Conservation (phyloP, 2,888 invertebrate species). For the Dendrolimus houi region DNA sequence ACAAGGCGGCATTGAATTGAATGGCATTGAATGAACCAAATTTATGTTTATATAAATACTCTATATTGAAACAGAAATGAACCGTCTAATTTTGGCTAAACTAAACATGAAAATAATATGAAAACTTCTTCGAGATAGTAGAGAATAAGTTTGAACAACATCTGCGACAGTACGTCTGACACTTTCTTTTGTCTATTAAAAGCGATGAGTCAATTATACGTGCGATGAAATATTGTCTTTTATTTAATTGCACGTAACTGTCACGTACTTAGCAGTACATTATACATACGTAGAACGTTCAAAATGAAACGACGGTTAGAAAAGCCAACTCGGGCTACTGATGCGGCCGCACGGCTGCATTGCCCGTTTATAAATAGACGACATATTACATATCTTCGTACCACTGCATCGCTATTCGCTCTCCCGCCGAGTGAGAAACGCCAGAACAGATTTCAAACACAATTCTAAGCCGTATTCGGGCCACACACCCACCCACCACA, state of each 20-base stretch:
- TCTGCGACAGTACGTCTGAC: background rate
- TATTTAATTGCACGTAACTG: slow-evolving; percentile 6
- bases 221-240: background rate
- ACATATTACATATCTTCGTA: slow-evolving; percentile 66
- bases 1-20: no score
- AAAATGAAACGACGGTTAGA: slow-evolving; percentile 48
- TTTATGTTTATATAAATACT: no score
- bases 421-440: slow-evolving; percentile 61
- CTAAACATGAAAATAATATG: no score
- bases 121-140: no score
- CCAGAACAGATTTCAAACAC: slow-evolving; percentile 40
- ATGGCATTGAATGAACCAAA: no score
- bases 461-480: slow-evolving; percentile 20
- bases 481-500: slow-evolving; percentile 9
- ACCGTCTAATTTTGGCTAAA: no score
- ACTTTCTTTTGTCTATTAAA: background rate
- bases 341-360: slow-evolving; percentile 53
- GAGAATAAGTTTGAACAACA: no score
- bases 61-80: no score
- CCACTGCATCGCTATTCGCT: slow-evolving; percentile 47
- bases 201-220: slow-evolving; percentile 1
- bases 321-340: slow-evolving; percentile 38
- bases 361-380: slow-evolving; percentile 66
- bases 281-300: slow-evolving; percentile 30
- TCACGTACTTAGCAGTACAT: slow-evolving; percentile 17